Percentiles rank a stretch among this genome's conserved stretches.
phyloP scores from a whole-genome alignment of 2,113 vertebrate species.

The Puntigrus tetrazona region DNA sequence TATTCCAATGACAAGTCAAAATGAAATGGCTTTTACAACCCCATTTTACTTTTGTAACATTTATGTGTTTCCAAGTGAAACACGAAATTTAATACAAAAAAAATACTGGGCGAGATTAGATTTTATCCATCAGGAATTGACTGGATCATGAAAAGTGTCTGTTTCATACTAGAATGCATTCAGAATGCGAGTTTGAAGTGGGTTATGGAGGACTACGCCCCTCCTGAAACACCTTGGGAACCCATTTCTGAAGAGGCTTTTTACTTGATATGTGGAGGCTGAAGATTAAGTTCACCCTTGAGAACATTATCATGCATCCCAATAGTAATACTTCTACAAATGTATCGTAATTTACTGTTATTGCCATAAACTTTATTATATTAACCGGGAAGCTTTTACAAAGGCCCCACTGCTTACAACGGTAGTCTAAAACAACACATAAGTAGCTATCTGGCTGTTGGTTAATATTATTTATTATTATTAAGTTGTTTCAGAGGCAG shows the following conservation, averaged over 20 bases:
- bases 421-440: not conserved
- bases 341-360: not conserved
- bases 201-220: not conserved
- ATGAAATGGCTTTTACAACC: not conserved
- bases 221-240: not conserved
- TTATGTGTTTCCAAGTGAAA: not conserved
- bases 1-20: not conserved
- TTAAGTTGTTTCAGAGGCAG: not conserved
- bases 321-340: not conserved
- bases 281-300: slow-evolving; percentile 10
- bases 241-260: not conserved
- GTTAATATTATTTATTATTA: not conserved
- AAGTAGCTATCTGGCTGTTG: not conserved
- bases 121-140: not conserved
- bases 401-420: not conserved
- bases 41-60: not conserved
- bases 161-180: not conserved
- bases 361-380: not conserved
- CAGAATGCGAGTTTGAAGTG: not conserved
- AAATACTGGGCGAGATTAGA: not conserved
- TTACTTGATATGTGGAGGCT: not conserved
- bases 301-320: not conserved
- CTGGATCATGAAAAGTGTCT: not conserved
- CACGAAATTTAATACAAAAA: not conserved
- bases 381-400: not conserved